Conservation (phyloP, 2,888 invertebrate genomes). For the Ophion ventricosus region DNA sequence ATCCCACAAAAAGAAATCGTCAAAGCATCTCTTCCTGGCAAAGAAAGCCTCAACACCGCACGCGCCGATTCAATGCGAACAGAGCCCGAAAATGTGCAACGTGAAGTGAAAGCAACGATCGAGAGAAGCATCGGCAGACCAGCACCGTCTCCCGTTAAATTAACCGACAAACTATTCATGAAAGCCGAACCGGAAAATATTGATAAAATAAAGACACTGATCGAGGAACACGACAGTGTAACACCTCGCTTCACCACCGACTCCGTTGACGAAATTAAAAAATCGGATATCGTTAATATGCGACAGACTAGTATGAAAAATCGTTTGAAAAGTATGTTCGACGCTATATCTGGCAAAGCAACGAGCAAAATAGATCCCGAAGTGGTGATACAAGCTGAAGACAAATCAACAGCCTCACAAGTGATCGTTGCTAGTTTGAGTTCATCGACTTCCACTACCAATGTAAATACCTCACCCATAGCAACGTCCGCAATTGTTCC, state of each 20-base stretch:
- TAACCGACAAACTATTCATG: constrained; percentile 81
- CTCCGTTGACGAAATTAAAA: constrained; percentile 80
- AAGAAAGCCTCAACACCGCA: not conserved
- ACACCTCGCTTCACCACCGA: constrained; percentile 76
- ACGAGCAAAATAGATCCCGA: constrained; percentile 79
- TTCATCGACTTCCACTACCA: constrained; percentile 78
- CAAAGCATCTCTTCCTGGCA: constrained; percentile 8
- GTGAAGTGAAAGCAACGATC: not conserved
- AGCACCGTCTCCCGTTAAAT: constrained; percentile 57
- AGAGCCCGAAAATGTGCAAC: not conserved
- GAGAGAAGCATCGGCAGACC: constrained; percentile 21
- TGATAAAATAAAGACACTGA: constrained; percentile 76
- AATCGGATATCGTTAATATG: constrained; percentile 80
- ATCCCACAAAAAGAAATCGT: not conserved
- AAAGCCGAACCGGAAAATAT: constrained; percentile 78
- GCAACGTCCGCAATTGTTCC: constrained; percentile 77
- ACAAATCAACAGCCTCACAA: constrained; percentile 67
- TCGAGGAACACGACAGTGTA: constrained; percentile 77
- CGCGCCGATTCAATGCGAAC: constrained; percentile 26
- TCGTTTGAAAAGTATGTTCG: constrained; percentile 81
- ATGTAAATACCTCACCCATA: constrained; percentile 79
- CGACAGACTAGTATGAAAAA: constrained; percentile 80
- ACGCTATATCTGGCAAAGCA: constrained; percentile 81
- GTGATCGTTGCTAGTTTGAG: constrained; percentile 71
- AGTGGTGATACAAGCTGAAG: constrained; percentile 81